Base-by-base conservation (phyloP, 2,797 vertebrate species). In the Silurus lanzhouensis region DNA sequence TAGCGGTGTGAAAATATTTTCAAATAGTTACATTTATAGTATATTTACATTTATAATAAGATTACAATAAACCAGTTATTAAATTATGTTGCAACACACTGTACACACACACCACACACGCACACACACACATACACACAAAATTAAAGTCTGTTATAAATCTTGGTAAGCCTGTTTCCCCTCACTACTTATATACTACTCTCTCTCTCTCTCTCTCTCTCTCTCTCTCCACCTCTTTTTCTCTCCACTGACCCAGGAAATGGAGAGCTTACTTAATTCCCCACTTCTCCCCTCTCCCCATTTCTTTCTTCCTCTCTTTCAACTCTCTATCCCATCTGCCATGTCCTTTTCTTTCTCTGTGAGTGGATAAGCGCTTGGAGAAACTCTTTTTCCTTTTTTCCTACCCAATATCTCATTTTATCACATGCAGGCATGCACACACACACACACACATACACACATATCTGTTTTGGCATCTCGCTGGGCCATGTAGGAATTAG, bases 361-460 rank as follows among this genome's bases (percentile, higher is more conserved):
- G 31, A 85, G 76, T 27, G 22, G 57, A 20, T 48, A 61, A 77
- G 76, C 22, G 84, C 58, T 81, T 86, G 25, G 44, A 19, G 80
- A 78, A 88, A 88, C 85, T 86, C 58, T 77, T 75, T 74, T 79
- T 85, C 87, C 55, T 79, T 78, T 77, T 48, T 78, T 74, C 78
- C 9, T 81, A 22, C 27, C 55, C 2, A 22, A 72, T 85, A 74
- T 81, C 46, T 85, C 27, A 85, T 85, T 81, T 81, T 38, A 46
- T 64, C 61, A 14, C 27, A 14, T 20, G 19, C 79, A 52, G 38
- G 4, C 79, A 19, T 22, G 20, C 60, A 15, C 57, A 20, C 31
- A 55, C 80, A 67, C 66, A 72, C n/a, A 58, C 58, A 63, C 58
- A 63, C 70, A 74, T 38, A 52, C 78, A 64, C 61, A 60, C 58